Percentiles rank a stretch among this genome's conserved stretches.
These are phyloP conservation scores for Gadopsis marmoratus DNA, from an alignment of 2,797 vertebrate species.

Conservation along the genomic window DNA sequence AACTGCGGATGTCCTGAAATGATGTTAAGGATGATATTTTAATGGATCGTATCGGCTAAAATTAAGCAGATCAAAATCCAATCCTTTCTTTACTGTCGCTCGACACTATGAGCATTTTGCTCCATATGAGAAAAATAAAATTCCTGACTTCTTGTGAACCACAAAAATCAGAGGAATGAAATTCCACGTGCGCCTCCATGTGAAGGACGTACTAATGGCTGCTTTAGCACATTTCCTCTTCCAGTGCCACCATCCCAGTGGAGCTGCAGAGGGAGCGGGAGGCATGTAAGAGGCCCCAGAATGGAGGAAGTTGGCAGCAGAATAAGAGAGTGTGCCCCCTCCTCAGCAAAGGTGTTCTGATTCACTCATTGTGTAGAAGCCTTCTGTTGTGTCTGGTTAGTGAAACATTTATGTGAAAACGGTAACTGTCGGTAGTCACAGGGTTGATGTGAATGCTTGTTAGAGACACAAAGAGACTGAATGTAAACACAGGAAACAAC, in stretches of 20 bases:
- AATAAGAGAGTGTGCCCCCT: too few relatives aligned
- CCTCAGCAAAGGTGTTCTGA: slow-evolving; percentile 1
- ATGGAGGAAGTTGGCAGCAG: too few relatives aligned
- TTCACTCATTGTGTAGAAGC: background rate
- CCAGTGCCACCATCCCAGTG: too few relatives aligned
- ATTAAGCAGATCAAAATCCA: background rate
- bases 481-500: background rate
- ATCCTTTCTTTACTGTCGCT: background rate
- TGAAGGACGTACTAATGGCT: too few relatives aligned
- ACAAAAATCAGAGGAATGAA: too few relatives aligned
- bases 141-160: too few relatives aligned
- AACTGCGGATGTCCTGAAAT: too few relatives aligned
- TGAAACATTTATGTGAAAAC: slow-evolving; percentile 16
- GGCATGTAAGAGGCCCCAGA: too few relatives aligned
- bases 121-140: background rate
- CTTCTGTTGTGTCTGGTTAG: background rate
- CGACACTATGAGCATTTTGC: too few relatives aligned
- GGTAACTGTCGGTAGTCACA: background rate
- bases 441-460: slow-evolving; percentile 5
- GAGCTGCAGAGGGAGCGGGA: too few relatives aligned
- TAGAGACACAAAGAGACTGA: slow-evolving; percentile 16
- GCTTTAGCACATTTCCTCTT: too few relatives aligned
- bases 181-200: too few relatives aligned
- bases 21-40: background rate
- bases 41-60: background rate